Base-by-base conservation (phyloP, 2,113 vertebrate species). In the Ranitomeya variabilis region DNA sequence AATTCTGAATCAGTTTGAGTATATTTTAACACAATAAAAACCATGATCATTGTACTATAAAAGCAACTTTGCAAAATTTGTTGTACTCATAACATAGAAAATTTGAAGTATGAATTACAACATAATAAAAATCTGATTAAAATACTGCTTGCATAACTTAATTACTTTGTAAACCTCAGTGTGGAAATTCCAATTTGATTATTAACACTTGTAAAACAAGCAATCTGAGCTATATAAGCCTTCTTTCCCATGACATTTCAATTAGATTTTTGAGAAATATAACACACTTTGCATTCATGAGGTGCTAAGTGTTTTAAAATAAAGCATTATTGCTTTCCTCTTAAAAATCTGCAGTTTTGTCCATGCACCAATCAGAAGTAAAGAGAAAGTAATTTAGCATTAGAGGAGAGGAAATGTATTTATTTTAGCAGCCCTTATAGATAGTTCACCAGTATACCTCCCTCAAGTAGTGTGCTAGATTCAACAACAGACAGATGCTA, bases 101-200 rank as follows among this genome's bases (percentile, higher is more conserved):
- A 74, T 12, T 52, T 31, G 81, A 80, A 55, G 21, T 77, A 80
- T 64, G 57, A 83, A 66, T 88, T 83, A 88, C 71, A 54, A 60
- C 83, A 76, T 52, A 77, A 83, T 88, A 55, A 83, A 87, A 82
- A 88, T 64, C 16, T 77, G 71, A 83, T 77, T 66, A 88, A 64
- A 37, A 88, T 66, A 14, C 16, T 64, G 14, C 59, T 54, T 78
- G 23, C 57, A 88, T 83, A 62, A 62, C 84, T 66, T 83, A 64
- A 88, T 88, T 83, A 83, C 26, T 88, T n/a, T 52, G 13, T 74
- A 83, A 88, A 67, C 23, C 71, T 71, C 66, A 55, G n/a, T 18
- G 71, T 83, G 45, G 57, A 83, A 71, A 18, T 64, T 88, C 31
- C 7, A 66, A 31, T 83, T 59, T 83, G 57, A 23, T 62, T 77